Evolutionary conservation across 1,140 invertebrate species (phyloP), one percentile per base, ranked within the genome.

Genomic region (Cyrtorhinus lividipennis): DNA sequence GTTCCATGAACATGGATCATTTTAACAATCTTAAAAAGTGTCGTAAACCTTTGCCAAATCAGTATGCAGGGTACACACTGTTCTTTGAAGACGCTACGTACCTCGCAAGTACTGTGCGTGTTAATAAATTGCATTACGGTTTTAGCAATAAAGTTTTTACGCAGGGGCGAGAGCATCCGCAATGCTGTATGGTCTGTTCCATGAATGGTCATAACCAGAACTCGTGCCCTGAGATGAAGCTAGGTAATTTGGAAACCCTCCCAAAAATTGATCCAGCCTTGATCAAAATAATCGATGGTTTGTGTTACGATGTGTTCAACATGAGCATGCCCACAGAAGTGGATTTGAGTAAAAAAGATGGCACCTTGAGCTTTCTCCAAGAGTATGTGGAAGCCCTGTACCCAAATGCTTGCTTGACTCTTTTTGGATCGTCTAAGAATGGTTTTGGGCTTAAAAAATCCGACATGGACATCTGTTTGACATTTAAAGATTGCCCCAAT

Each of bases 391-490:
- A 66, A 5, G 56, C 59, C 13, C 64, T 64, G 1, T 74, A 69
- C 67, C 66, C 70, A 70, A 74, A 75, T 66, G 76, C 77, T 10
- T 66, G 71, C 13, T 67, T 83, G 0, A 64, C 71, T 24, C 66
- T 82, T 59, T 84, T 83, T 77, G 82, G 82, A 1, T 84, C 82
- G 1, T 81, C 80, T 0, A 73, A 72, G 63, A 84, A 83, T 76
- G 82, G 82, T 2, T 83, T 84, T 75, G 81, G 81, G 1, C 77
- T 81, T 66, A 69, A 69, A 27, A 69, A 73, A 12, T 82, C 80
- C 68, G 82, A 84, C 71, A 70, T 84, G 24, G 82, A 84, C 68
- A 77, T 83, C 44, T 83, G 80, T 68, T 67, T 83, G 59, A 81
- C 78, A 5, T 80, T 83, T 68, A 68, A 69, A 24, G 69, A 72